Evolutionary conservation across 1,140 invertebrate genomes (phyloP).

Genomic region (Apis laboriosa): DNA sequence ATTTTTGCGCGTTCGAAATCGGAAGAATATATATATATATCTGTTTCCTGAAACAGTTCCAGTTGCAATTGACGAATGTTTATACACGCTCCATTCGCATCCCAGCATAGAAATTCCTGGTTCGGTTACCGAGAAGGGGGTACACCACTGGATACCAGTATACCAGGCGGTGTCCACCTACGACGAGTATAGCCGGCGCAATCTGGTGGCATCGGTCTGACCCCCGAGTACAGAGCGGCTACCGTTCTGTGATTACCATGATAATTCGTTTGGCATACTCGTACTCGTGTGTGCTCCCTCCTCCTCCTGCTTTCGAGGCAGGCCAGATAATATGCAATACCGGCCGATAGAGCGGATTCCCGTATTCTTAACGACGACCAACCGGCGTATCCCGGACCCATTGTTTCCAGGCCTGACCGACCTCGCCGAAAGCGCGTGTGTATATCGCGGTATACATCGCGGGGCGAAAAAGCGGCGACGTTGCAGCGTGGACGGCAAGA

Average conservation of each 20-base stretch:
- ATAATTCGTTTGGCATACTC: conserved; percentile 59
- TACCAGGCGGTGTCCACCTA: conserved; percentile 54
- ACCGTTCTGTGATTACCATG: conserved; percentile 70
- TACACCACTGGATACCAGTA: conserved; percentile 47
- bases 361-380: conserved; percentile 58
- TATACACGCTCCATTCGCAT: too few relatives aligned
- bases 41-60: too few relatives aligned
- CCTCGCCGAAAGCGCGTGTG: conserved; percentile 47
- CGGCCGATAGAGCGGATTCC: conserved; percentile 48
- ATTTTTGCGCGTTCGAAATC: too few relatives aligned
- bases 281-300: conserved; percentile 45
- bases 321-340: conserved; percentile 61
- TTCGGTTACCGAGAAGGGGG: background rate
- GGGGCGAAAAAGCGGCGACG: conserved; percentile 33
- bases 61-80: too few relatives aligned
- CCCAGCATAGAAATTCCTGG: too few relatives aligned
- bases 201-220: conserved; percentile 69
- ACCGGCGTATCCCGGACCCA: conserved; percentile 46
- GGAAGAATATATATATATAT: too few relatives aligned
- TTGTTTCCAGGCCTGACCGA: conserved; percentile 44
- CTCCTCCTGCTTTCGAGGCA: too few relatives aligned
- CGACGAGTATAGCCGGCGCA: conserved; percentile 42
- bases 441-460: conserved; percentile 34
- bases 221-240: conserved; percentile 63
- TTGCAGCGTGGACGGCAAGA: background rate